Conservation (phyloP, 2,888 invertebrate genomes). For the Parnassius orleans region DNA sequence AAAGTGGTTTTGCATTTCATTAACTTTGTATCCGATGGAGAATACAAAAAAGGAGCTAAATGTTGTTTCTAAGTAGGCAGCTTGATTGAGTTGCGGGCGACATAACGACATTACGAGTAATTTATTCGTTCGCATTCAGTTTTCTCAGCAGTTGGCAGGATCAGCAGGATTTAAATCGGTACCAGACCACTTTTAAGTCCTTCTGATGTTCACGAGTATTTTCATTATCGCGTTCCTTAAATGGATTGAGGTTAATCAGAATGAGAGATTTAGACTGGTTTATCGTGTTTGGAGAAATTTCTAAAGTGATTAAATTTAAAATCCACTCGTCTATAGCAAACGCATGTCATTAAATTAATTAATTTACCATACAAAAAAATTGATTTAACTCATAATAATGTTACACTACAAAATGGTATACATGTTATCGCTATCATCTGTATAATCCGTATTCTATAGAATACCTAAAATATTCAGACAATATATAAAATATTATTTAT, state of each 20-base stretch:
- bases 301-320: constrained; percentile 28
- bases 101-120: constrained; percentile 50
- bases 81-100: constrained; percentile 41
- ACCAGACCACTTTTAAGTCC: constrained; percentile 50
- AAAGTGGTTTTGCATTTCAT: constrained; percentile 20
- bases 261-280: constrained; percentile 29
- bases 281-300: constrained; percentile 16
- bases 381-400: too few relatives aligned
- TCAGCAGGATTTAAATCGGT: constrained; percentile 54
- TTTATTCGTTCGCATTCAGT: constrained; percentile 61
- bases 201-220: constrained; percentile 59
- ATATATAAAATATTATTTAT: too few relatives aligned
- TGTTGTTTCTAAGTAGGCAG: constrained; percentile 51
- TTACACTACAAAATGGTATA: too few relatives aligned
- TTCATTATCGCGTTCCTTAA: constrained; percentile 65
- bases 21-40: constrained; percentile 15
- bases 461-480: too few relatives aligned
- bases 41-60: constrained; percentile 30
- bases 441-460: too few relatives aligned
- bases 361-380: background rate
- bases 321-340: constrained; percentile 14
- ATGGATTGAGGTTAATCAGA: constrained; percentile 60
- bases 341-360: constrained; percentile 11
- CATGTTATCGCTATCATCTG: too few relatives aligned
- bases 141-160: constrained; percentile 42